phyloP scores from a whole-genome alignment of 2,797 vertebrate genomes.

The Salmo trutta region DNA sequence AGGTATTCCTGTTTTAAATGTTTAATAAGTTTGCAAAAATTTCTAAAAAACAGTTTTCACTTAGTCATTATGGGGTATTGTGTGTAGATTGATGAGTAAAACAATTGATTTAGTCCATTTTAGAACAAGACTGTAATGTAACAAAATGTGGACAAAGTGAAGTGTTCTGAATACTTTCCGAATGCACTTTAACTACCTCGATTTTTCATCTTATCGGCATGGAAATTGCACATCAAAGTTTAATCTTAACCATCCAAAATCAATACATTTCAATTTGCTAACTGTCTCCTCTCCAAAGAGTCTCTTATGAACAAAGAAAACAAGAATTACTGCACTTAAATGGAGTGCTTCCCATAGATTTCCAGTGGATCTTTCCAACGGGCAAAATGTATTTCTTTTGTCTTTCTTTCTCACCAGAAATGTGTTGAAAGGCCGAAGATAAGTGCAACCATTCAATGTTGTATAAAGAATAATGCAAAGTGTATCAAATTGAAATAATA shows the following conservation, averaged over 20 bases:
- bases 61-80: no score
- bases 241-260: slow-evolving; percentile 44
- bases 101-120: no score
- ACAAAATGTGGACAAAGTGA: no score
- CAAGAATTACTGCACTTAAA: slow-evolving; percentile 25
- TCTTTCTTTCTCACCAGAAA: background rate
- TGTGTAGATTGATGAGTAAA: no score
- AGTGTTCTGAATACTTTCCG: no score
- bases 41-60: no score
- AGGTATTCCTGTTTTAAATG: no score
- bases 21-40: no score
- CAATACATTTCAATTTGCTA: slow-evolving; percentile 44
- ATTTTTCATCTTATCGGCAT: background rate
- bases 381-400: slow-evolving; percentile 15
- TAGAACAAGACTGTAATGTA: no score
- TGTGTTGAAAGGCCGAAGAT: background rate
- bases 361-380: slow-evolving; percentile 32
- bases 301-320: slow-evolving; percentile 36
- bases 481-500: background rate
- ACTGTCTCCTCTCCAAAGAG: slow-evolving; percentile 46
- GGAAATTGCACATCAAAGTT: slow-evolving; percentile 27
- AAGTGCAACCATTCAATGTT: background rate
- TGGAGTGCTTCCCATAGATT: slow-evolving; percentile 28
- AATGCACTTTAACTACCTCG: no score
- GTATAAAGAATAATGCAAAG: background rate